Evolutionary conservation across 2,113 vertebrate species (phyloP).

Genomic region (Gymnobelideus leadbeateri): DNA sequence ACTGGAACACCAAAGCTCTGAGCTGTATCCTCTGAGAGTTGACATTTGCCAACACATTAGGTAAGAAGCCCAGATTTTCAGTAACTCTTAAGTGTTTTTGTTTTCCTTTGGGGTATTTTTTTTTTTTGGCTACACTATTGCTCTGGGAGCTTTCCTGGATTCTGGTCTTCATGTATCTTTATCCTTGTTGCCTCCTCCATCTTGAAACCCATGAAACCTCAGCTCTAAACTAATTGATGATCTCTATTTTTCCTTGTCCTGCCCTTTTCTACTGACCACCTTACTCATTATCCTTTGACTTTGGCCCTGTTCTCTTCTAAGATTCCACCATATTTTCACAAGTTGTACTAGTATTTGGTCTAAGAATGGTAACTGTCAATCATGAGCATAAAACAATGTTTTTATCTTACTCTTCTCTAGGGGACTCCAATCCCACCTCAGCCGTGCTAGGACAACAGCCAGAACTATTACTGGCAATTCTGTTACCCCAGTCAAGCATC

Average conservation of each 20-base stretch:
- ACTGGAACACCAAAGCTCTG: constrained; percentile 42
- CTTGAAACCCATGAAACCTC: not conserved
- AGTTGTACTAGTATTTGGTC: not conserved
- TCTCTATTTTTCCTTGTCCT: not conserved
- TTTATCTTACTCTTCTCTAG: not conserved
- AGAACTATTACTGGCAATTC: not conserved
- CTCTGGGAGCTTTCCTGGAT: not conserved
- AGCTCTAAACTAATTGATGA: no score
- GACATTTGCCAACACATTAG: not conserved
- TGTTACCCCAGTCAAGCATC: not conserved
- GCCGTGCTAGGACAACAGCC: not conserved
- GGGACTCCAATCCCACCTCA: not conserved
- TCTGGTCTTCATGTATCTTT: not conserved
- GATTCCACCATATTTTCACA: not conserved
- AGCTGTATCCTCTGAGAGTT: not conserved
- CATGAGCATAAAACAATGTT: not conserved
- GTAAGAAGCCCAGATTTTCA: constrained; percentile 35
- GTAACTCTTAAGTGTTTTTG: constrained; percentile 1
- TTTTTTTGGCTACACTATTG: not conserved
- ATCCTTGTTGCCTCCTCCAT: not conserved
- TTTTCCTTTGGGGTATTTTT: not conserved
- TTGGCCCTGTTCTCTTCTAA: not conserved
- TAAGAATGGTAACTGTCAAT: not conserved
- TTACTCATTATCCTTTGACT: not conserved
- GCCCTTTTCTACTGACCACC: not conserved